Percentiles rank a stretch among this genome's conserved stretches.
phyloP scores from a whole-genome alignment of 2,888 invertebrate species.

The Rhaphigaster nebulosa region DNA sequence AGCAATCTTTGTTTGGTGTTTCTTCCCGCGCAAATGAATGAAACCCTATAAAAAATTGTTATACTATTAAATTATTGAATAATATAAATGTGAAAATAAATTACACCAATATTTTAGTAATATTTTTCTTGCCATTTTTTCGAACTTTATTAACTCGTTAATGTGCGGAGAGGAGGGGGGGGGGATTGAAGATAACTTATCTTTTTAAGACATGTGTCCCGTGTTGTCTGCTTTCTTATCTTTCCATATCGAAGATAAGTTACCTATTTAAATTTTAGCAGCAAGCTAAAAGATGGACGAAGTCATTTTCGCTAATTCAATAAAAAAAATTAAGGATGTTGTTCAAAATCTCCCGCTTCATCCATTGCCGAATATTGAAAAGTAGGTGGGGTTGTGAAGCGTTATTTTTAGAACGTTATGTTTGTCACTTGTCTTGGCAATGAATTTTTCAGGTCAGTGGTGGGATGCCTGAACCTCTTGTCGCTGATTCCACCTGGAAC shows the following conservation, averaged over 20 bases:
- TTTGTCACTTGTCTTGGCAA: slow-evolving; percentile 6
- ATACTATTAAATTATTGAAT: too few species aligned
- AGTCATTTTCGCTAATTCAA: not conserved
- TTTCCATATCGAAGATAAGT: not conserved
- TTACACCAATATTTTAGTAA: too few species aligned
- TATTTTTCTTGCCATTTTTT: too few species aligned
- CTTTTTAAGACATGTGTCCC: too few species aligned
- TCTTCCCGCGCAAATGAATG: too few species aligned
- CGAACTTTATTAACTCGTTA: too few species aligned
- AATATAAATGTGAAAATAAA: too few species aligned
- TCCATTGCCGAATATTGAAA: not conserved
- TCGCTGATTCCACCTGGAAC: too few species aligned
- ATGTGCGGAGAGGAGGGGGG: too few species aligned
- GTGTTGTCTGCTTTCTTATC: not conserved
- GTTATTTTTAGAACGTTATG: slow-evolving; percentile 37
- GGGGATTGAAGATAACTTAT: not conserved
- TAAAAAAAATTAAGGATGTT: not conserved
- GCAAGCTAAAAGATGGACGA: not conserved
- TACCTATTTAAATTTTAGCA: not conserved
- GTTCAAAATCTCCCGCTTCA: not conserved
- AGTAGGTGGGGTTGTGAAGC: slow-evolving; percentile 15
- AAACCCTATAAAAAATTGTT: too few species aligned
- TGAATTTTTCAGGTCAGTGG: slow-evolving; percentile 35
- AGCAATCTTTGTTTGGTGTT: too few species aligned
- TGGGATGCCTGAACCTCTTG: not conserved